Percentiles rank a stretch among this genome's conserved stretches.
These are phyloP conservation scores for Thymelicus sylvestris DNA, from an alignment of 2,888 invertebrate species.

Conservation along the genomic window DNA sequence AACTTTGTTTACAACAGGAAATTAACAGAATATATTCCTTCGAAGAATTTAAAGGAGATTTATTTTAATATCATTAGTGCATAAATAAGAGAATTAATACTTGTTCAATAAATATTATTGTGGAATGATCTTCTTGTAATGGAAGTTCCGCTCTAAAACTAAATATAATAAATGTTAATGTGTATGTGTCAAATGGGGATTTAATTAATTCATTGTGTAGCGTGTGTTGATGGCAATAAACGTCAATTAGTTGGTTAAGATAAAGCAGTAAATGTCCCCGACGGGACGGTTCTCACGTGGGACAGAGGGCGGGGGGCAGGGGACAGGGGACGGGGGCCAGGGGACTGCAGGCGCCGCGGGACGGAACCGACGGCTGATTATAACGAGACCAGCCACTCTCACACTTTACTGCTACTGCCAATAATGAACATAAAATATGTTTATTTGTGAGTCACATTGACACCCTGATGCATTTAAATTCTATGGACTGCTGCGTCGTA, in stretches of 20 bases:
- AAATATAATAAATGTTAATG: neutral
- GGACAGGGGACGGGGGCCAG: too few relatives aligned
- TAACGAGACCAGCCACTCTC: slow-evolving; percentile 24
- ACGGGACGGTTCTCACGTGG: slow-evolving; percentile 17
- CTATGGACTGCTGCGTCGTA: slow-evolving; percentile 3
- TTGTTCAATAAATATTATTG: too few relatives aligned
- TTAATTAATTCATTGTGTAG: slow-evolving; percentile 6
- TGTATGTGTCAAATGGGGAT: neutral
- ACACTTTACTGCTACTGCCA: slow-evolving; percentile 16
- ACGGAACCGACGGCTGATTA: slow-evolving; percentile 12
- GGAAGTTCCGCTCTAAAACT: too few relatives aligned
- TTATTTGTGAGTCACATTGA: neutral
- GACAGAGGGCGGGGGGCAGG: neutral
- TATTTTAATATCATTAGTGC: too few relatives aligned
- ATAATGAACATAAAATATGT: slow-evolving; percentile 4
- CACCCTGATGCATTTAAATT: neutral
- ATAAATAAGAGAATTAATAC: too few relatives aligned
- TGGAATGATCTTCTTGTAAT: too few relatives aligned
- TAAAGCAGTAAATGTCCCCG: slow-evolving; percentile 13
- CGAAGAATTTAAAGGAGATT: too few relatives aligned
- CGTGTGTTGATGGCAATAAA: slow-evolving; percentile 10
- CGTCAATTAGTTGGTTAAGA: slow-evolving; percentile 28
- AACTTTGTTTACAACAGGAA: too few relatives aligned
- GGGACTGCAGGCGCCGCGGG: neutral
- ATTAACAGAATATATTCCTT: too few relatives aligned